Percentiles rank a stretch among this genome's conserved stretches.
phyloP scores from a whole-genome alignment of 92 coral and sea anemone species.

The Chrysogorgia sp. region DNA sequence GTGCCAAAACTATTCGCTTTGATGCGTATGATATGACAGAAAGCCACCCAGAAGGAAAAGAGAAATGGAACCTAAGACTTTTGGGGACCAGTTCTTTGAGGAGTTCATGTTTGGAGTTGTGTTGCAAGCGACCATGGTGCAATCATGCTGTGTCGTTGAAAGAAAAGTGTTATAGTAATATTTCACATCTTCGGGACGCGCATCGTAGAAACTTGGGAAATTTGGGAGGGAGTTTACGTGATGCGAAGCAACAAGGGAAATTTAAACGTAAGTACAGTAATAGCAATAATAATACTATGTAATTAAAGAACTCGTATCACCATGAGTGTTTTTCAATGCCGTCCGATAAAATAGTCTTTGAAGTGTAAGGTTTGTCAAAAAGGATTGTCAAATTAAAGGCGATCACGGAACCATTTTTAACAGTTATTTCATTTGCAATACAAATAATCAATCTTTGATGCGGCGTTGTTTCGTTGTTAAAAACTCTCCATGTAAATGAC shows the following conservation, averaged over 20 bases:
- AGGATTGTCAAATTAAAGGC: no score
- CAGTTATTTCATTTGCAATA: no score
- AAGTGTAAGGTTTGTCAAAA: no score
- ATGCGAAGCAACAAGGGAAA: not conserved
- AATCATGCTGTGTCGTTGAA: conserved; percentile 54
- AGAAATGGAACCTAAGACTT: not conserved
- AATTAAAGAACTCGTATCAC: conserved; percentile 5
- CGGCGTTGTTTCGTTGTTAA: no score
- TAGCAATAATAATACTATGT: conserved; percentile 14
- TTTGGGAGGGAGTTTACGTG: not conserved
- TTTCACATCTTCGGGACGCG: not conserved
- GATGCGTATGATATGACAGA: not conserved
- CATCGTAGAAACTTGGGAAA: not conserved
- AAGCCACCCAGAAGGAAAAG: conserved; percentile 12
- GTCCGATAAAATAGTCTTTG: conserved; percentile 31
- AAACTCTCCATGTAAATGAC: no score
- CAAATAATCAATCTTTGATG: no score
- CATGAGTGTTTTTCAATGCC: conserved; percentile 24
- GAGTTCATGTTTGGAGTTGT: conserved; percentile 61
- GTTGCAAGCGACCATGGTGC: conserved; percentile 86
- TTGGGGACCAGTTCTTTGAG: not conserved
- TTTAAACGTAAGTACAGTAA: conserved; percentile 9
- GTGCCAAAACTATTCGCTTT: conserved; percentile 35
- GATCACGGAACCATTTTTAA: no score
- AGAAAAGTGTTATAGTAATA: conserved; percentile 62